Evolutionary conservation across 2,797 vertebrate genomes (phyloP), one percentile per base, ranked within the genome.

Genomic region (Anableps anableps): DNA sequence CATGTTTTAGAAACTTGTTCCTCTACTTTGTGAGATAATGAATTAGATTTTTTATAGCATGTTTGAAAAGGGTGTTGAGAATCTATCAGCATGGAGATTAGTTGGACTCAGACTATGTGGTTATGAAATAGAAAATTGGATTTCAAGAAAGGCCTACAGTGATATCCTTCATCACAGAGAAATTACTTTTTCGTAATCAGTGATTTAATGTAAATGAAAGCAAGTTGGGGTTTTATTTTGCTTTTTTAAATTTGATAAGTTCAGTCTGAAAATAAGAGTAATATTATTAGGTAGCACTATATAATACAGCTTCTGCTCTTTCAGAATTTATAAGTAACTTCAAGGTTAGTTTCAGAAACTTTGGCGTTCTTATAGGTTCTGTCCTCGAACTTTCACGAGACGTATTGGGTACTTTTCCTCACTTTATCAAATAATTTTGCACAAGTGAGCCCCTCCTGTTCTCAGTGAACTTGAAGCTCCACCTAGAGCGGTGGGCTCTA

Each of bases 91-190:
- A 29, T 75, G 72, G 38, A 5, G 48, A 80, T 48, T 2, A 66
- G 34, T 77, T 70, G 19, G 72, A 68, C 71, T 80, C 68, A 72
- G 17, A 73, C 14, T 58, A 48, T 45, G 41, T 70, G 55, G 31
- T 21, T 21, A 45, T 64, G 71, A 83, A 83, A 78, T 78, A 34
- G 31, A n/a, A 51, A 82, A 83, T 68, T 17, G 64, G 75, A 83
- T 76, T 31, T n/a, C 8, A 31, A 66, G 74, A 77, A 47, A 76
- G 26, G 38, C n/a, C 23, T 23, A 47, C 34, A 50, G 60, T 38
- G 36, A 31, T 58, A 60, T 3, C 41, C 34, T 73, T 21, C 10
- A 74, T 70, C 62, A 11, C 51, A 34, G 17, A n/a, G 5, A 36
- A 70, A 62, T 45, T 14, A 8, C 14, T 43, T 68, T 77, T 38